Base-by-base conservation (phyloP, 2,888 invertebrate species). In the Dastarcus helophoroides region DNA sequence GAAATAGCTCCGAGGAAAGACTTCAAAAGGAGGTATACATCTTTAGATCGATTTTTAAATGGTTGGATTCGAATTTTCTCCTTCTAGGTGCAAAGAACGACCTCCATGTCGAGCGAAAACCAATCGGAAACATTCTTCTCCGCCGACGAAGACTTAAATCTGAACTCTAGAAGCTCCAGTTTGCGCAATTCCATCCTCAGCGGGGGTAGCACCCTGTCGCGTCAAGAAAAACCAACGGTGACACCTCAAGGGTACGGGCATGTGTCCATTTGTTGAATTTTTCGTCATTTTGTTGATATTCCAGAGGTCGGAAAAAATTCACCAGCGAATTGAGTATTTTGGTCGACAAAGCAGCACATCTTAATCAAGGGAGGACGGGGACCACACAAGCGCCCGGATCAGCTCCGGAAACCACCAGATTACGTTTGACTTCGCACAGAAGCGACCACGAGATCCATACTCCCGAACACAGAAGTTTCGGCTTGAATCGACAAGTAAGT, bases 91-190 rank as follows among this genome's bases (percentile, higher is more conserved):
- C 84, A 85, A 58, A 67, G 89, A 46, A 86, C 89, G 0, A 78
- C 83, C 51, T 89, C 88, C 0, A 76, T 89, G 54, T 84, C 84
- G 2, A 86, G 86, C 36, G 88, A 89, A 58, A 89, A 89, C 57
- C 86, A 84, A 47, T 86, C 86, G 0, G 91, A 91, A 60, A 80
- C 83, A 29, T 93, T 90, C 62, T 91, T 86, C 56, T 91, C 91
- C 0, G 91, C 91, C 0, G 90, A 91, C 51, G 91, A 93, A 61
- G 91, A 90, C 45, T 71, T 81, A 47, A 66, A 68, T 44, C 55
- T 66, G 19, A 75, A 73, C 13, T 78, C 77, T 46, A 64, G 76
- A 7, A 76, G 76, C 11, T 78, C 78, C 1, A 78, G 78, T 44
- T 57, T 78, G 30, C 67, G 76, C 36, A 76, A 77, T 54, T 79